These are phyloP conservation scores for Hippocampus kuda DNA, from an alignment of 2,797 vertebrate genomes.

Conservation along the genomic window DNA sequence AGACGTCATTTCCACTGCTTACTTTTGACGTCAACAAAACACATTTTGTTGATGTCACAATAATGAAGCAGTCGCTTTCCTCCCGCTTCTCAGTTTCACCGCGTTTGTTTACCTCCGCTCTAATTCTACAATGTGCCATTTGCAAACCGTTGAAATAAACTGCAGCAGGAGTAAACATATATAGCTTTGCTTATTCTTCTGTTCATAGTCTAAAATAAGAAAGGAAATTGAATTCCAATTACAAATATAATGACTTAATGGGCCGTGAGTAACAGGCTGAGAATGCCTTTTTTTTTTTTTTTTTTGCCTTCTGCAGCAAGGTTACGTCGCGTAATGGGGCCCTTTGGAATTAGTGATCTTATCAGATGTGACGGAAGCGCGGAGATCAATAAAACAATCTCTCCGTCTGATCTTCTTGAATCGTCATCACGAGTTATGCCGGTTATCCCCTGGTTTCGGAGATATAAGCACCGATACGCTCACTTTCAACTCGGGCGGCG, in stretches of 20 bases:
- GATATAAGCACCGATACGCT: constrained; percentile 36
- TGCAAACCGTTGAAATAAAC: background rate
- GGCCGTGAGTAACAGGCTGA: background rate
- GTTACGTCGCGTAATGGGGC: constrained; percentile 33
- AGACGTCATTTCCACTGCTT: too few species aligned
- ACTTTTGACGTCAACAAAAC: too few species aligned
- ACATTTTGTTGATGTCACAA: too few species aligned
- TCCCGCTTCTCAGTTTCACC: too few species aligned
- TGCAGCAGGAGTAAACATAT: too few species aligned
- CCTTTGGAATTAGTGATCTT: constrained; percentile 35
- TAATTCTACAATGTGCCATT: too few species aligned
- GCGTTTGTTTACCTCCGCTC: too few species aligned
- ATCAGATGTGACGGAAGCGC: constrained; percentile 34
- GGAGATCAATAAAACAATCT: constrained; percentile 51
- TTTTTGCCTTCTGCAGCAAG: constrained; percentile 15
- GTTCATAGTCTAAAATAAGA: background rate
- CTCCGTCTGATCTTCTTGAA: constrained; percentile 37
- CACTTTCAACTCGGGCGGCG: constrained; percentile 39
- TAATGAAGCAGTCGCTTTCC: too few species aligned
- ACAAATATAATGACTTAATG: background rate
- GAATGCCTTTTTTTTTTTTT: constrained; percentile 11
- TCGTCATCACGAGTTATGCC: constrained; percentile 36
- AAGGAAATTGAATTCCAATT: background rate
- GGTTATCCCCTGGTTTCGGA: constrained; percentile 43
- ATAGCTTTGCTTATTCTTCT: background rate